Evolutionary conservation across 2,797 vertebrate genomes (phyloP), one percentile per base, ranked within the genome.

Genomic region (Phoxinus dragarum): DNA sequence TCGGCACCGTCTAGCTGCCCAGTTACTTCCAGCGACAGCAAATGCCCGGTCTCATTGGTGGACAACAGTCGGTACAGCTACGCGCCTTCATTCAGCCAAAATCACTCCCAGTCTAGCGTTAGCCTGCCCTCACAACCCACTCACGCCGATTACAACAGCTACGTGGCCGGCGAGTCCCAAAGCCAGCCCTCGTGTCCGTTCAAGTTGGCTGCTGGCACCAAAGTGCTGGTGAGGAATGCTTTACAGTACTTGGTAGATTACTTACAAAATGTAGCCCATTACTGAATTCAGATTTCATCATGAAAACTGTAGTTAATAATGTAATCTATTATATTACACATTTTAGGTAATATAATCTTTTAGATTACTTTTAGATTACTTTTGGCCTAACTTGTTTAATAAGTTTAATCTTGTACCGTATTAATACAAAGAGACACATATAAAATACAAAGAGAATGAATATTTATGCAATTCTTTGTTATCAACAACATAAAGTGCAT

Each of bases 211-310:
- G 76, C 88, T 81, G 94, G 95, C 89, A 91, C 94, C 85, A 96
- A 96, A 96, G 94, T 96, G n/a, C 92, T 96, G 94, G 96, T 96
- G 91, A 93, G 94, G 8, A 81, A 23, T 91, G 12, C 54, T 82
- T 54, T 5, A 38, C 23, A 12, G 36, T 36, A 49, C 52, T 40
- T 38, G 19, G 1, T 86, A 34, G 16, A 75, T 11, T 86, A 81
- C 19, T 36, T 71, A 69, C 34, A 21, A 40, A 36, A 40, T 21
- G 19, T 23, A 40, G 36, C 36, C 36, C 36, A 69, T 38, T 69
- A 23, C 36, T 66, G 27, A 66, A 34, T 31, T 31, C 27, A 64
- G 11, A 38, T 68, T 9, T 34, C 31, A 68, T 68, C n/a, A 64
- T 31, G n/a, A 14, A 61, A 14, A 12, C 7, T 64, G 6, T 64